Base-by-base conservation (phyloP, 2,888 invertebrate genomes). In the Hypercompe scribonia region DNA sequence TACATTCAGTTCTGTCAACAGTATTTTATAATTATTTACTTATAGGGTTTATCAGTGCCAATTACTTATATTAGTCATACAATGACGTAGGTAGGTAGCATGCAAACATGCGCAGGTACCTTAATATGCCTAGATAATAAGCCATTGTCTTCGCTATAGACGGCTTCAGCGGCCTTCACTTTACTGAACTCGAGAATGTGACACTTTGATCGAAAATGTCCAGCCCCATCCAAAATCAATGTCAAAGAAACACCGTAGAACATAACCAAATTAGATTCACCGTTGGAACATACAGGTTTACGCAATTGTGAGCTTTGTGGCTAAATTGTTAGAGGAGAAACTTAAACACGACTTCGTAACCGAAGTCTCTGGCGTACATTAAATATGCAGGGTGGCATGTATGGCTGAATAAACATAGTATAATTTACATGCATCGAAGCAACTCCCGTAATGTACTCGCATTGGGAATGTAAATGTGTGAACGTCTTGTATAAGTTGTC, bases 371-470 rank as follows among this genome's bases (percentile, higher is more conserved):
- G 83, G 85, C 81, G 82, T 87, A 84, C 90, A 94, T 94, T 93
- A 93, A 87, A 88, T 91, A 94, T 94, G 93, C 95, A 92, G 91
- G 92, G 90, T 92, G 90, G 91, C 91, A 88, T 89, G 90, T 91
- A 90, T 89, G 89, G 90, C 91, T 94, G 95, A 95, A 95, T 95
- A 94, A 93, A 94, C 95, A 94, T 93, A 89, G 89, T 87, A 86
- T 92, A 88, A 94, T 95, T 95, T 93, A 93, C 94, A 95, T 95
- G 95, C 95, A 94, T 92, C 93, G 92, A 88, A 91, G 94, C 90
- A 85, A 90, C 94, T 93, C 92, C 93, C 93, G 93, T 95, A 95
- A 95, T 94, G 93, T 94, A 92, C 89, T 90, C 91, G 93, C 92
- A 85, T 81, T 84, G 87, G 87, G 95, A 94, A 95, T 95, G 91